phyloP scores from a whole-genome alignment of 2,888 invertebrate species.

The Tanytarsus gracilentus region DNA sequence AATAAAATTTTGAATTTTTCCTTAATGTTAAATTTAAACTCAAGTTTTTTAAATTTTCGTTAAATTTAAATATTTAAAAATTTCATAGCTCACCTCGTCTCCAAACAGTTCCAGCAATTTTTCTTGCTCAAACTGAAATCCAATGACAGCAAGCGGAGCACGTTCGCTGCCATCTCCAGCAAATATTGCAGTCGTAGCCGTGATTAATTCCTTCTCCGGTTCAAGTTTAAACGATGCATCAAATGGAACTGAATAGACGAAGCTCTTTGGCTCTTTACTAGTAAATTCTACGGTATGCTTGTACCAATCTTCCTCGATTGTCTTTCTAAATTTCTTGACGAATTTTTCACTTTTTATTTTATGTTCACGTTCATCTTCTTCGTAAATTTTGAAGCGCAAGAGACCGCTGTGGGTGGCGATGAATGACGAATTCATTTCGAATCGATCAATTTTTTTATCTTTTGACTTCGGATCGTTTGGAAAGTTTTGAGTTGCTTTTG shows the following conservation, averaged over 20 bases:
- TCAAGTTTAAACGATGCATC: constrained; percentile 45
- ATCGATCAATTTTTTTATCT: constrained; percentile 42
- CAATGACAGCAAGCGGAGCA: constrained; percentile 42
- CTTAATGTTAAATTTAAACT: too few species aligned
- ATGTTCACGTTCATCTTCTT: constrained; percentile 31
- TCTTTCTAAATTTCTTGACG: constrained; percentile 48
- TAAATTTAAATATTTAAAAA: constrained; percentile 27
- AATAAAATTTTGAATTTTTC: too few species aligned
- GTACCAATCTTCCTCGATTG: constrained; percentile 60
- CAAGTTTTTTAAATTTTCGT: too few species aligned
- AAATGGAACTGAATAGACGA: constrained; percentile 56
- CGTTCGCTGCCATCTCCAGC: constrained; percentile 34
- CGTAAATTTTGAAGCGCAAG: constrained; percentile 56
- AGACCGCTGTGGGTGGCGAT: constrained; percentile 60
- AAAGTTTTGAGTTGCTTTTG: constrained; percentile 56
- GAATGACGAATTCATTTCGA: constrained; percentile 54
- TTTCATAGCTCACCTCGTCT: constrained; percentile 48
- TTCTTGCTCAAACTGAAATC: constrained; percentile 52
- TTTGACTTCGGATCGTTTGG: constrained; percentile 42
- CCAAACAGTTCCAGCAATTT: constrained; percentile 50
- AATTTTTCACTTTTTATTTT: constrained; percentile 44
- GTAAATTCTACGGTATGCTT: constrained; percentile 55
- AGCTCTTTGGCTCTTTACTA: constrained; percentile 46
- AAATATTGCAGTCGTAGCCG: constrained; percentile 56
- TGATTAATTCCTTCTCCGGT: constrained; percentile 52